Base-by-base conservation (phyloP, 2,888 invertebrate genomes). In the Lagria hirta region DNA sequence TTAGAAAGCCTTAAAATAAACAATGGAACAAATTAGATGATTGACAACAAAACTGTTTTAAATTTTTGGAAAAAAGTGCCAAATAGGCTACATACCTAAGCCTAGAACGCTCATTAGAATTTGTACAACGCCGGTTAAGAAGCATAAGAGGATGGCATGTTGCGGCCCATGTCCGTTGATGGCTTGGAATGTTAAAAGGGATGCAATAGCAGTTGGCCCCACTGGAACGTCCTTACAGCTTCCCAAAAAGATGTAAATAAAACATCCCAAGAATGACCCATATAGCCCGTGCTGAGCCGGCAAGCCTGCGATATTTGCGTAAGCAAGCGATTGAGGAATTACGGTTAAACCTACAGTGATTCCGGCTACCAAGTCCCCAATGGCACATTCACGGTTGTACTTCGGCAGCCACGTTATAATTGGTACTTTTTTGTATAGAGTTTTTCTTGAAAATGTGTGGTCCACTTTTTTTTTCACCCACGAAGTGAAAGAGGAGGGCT, bases 161-260 rank as follows among this genome's bases (percentile, higher is more conserved):
- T 81, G 74, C 0, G 81, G 74, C 13, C 79, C 78, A 4, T 74
- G 69, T 23, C 83, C 84, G 33, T 80, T 77, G 0, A 88, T 80
- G 16, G 85, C 81, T 73, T 89, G 88, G 69, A 78, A 86, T 1
- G 92, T 92, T 55, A 95, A 78, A 41, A 95, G 75, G 2, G 94
- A 89, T 52, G 90, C 84, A 60, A 95, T 92, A 48, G 95, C 94
- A 1, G 93, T 93, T 8, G 95, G 95, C 6, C 95, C 94, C 57
- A 93, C 81, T 1, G 94, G 93, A 46, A 93, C 87, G 68, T 94
- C 93, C 69, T 92, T 91, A 66, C 92, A 90, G 50, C 91, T 92
- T 28, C 95, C 95, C 57, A 96, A 79, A 54, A 95, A 73, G 59
- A 90, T 86, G 75, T 96, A 96, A 48, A 94, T 3, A 77, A 76